phyloP scores from a whole-genome alignment of 2,113 vertebrate genomes.

The human (Homo sapiens) region DNA sequence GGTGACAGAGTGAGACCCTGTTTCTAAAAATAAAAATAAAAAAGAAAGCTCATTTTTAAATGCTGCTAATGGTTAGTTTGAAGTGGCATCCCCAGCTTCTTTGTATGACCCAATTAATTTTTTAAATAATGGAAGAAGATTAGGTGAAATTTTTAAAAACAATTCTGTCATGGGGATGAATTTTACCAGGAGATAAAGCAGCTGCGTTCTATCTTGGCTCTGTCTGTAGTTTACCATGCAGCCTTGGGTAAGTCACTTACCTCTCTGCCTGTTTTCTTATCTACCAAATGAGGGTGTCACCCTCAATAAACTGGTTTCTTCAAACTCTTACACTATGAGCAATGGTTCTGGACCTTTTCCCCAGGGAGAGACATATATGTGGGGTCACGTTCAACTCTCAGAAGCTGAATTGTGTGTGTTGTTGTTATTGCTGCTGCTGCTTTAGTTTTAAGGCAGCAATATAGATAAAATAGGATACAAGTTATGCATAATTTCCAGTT shows the following conservation, averaged over 20 bases:
- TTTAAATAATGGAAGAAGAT: background rate
- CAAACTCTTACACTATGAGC: background rate
- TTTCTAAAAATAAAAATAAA: too few species aligned
- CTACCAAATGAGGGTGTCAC: background rate
- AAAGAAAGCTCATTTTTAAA: background rate
- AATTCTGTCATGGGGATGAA: background rate
- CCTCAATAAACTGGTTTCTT: background rate
- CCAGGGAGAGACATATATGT: background rate
- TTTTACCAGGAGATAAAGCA: background rate
- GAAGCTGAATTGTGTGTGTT: background rate
- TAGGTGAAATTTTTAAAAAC: background rate
- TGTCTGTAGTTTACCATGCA: background rate
- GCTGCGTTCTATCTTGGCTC: background rate
- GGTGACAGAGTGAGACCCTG: too few species aligned
- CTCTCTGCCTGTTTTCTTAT: conserved; percentile 2
- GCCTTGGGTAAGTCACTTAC: background rate
- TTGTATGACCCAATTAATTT: background rate
- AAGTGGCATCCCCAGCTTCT: background rate
- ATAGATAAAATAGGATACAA: background rate
- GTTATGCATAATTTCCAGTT: background rate
- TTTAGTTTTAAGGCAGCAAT: background rate
- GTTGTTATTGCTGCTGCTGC: background rate
- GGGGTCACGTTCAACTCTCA: background rate
- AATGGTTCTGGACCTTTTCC: background rate
- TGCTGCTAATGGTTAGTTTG: background rate